These are phyloP conservation scores for Drosophila mettleri DNA, from an alignment of 2,888 invertebrate genomes.

Conservation along the genomic window DNA sequence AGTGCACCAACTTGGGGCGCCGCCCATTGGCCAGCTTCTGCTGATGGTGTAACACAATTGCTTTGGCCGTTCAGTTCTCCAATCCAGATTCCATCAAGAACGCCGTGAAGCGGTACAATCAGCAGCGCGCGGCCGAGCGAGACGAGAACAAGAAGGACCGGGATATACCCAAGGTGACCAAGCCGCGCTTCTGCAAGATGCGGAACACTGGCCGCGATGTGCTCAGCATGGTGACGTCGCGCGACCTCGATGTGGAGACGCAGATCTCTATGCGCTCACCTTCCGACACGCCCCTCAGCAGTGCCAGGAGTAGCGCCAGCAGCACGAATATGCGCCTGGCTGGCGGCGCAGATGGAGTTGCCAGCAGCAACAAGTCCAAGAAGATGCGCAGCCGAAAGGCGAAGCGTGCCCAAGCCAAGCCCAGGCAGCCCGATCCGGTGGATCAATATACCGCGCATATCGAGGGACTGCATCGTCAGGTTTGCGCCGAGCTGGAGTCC, in stretches of 20 bases:
- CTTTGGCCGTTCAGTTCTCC: slow-evolving; percentile 40
- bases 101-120: slow-evolving; percentile 65
- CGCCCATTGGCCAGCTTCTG: neutral
- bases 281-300: neutral
- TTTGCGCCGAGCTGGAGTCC: slow-evolving; percentile 53
- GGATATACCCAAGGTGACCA: slow-evolving; percentile 18
- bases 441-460: slow-evolving; percentile 23
- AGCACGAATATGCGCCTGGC: slow-evolving; percentile 21
- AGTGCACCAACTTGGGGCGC: neutral
- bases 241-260: slow-evolving; percentile 74
- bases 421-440: neutral
- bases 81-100: slow-evolving; percentile 67
- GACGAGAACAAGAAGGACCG: slow-evolving; percentile 34
- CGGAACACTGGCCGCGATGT: slow-evolving; percentile 48
- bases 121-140: slow-evolving; percentile 54
- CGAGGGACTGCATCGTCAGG: slow-evolving; percentile 60
- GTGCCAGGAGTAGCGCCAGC: slow-evolving; percentile 4
- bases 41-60: too few species aligned
- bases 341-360: slow-evolving; percentile 31
- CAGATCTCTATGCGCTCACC: slow-evolving; percentile 51
- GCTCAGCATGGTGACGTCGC: slow-evolving; percentile 43
- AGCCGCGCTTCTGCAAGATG: slow-evolving; percentile 60
- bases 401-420: slow-evolving; percentile 4
- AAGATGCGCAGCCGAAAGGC: slow-evolving; percentile 7
- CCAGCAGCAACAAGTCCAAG: neutral